Percentiles rank a stretch among this genome's conserved stretches.
Evolutionary conservation across 2,888 invertebrate species (phyloP).

Genomic region (Parochlus steinenii): DNA sequence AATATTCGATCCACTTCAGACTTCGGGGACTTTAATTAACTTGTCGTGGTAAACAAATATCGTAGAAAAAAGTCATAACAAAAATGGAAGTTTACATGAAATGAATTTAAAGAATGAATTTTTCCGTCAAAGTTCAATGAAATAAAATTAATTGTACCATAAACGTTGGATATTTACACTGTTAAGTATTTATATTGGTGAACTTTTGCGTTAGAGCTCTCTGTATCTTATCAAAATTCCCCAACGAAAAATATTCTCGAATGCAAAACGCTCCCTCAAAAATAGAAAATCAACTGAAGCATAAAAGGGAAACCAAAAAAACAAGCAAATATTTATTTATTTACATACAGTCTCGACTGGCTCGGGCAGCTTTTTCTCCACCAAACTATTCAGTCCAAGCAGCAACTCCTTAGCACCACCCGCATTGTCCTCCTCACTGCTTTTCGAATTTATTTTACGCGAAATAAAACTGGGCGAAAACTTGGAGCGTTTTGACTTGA

Average conservation of each 20-base stretch:
- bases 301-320: not conserved
- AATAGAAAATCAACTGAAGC: no score
- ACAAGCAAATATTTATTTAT: not conserved
- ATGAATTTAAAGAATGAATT: no score
- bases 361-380: conserved; percentile 19
- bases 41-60: no score
- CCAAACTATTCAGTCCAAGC: conserved; percentile 5
- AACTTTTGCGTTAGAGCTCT: not conserved
- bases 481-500: conserved; percentile 16
- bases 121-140: no score
- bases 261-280: not conserved
- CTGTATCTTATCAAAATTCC: not conserved
- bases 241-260: not conserved
- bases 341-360: conserved; percentile 21
- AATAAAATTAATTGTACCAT: no score
- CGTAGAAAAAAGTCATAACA: no score
- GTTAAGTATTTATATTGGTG: not conserved
- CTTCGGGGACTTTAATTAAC: no score
- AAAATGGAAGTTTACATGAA: no score
- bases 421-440: conserved; percentile 9
- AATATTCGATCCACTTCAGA: no score
- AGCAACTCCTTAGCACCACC: conserved; percentile 9
- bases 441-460: conserved; percentile 15
- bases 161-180: no score
- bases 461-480: conserved; percentile 19